phyloP scores from a whole-genome alignment of 1,140 invertebrate genomes.

The Drosophila teissieri region DNA sequence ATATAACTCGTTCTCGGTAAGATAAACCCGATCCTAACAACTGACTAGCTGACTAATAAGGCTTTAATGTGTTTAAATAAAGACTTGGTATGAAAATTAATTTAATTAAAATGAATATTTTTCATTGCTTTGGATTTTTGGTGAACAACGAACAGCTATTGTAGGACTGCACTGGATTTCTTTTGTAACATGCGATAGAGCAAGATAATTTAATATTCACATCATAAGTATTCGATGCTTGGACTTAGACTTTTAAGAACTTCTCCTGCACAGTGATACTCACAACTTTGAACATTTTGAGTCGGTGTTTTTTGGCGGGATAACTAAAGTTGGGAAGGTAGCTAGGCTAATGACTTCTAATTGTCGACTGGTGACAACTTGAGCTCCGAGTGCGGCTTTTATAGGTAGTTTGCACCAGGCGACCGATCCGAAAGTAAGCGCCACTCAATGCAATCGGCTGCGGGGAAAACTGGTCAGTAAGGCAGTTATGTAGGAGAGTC shows the following conservation, averaged over 20 bases:
- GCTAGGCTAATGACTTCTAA: constrained; percentile 55
- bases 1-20: not conserved
- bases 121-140: too few species aligned
- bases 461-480: constrained; percentile 67
- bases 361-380: constrained; percentile 70
- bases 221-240: not conserved
- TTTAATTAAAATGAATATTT: too few species aligned
- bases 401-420: constrained; percentile 38
- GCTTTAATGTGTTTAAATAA: too few species aligned
- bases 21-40: too few species aligned
- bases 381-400: constrained; percentile 49
- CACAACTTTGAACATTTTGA: constrained; percentile 81
- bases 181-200: too few species aligned
- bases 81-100: too few species aligned
- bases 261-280: constrained; percentile 38
- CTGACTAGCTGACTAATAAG: too few species aligned
- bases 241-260: not conserved
- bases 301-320: constrained; percentile 16
- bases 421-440: constrained; percentile 68
- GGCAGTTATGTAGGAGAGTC: constrained; percentile 21
- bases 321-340: constrained; percentile 5
- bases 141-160: too few species aligned
- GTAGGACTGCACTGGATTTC: too few species aligned
- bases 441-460: constrained; percentile 68
- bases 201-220: too few species aligned